A percentile compares a stretch with the other conserved stretches of the same genome.
Evolutionary conservation across 2,888 invertebrate genomes (phyloP).

Genomic region (Mesorhabditis spiculigera): DNA sequence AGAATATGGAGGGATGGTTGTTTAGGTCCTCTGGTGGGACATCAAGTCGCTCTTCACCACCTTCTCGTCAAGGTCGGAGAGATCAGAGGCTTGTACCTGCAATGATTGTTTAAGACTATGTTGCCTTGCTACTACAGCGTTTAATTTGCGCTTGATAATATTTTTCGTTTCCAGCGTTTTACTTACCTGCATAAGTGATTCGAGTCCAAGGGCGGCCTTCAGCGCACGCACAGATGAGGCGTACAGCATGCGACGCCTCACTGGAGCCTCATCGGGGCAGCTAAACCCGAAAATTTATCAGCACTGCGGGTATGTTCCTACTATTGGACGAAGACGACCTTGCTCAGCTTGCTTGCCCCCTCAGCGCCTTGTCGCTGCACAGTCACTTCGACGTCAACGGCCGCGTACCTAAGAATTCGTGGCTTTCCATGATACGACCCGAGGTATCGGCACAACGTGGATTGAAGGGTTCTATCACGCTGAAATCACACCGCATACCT

Average conservation of each 20-base stretch:
- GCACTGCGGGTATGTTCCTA: constrained; percentile 25
- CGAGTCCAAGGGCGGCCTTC: constrained; percentile 57
- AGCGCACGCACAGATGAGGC: constrained; percentile 58
- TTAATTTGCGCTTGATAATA: neutral
- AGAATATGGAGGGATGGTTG: constrained; percentile 2
- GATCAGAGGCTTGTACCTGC: constrained; percentile 53
- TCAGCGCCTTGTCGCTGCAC: constrained; percentile 59
- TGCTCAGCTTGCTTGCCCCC: constrained; percentile 50
- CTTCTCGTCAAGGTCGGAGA: constrained; percentile 59
- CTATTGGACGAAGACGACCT: constrained; percentile 59
- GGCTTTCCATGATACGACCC: neutral
- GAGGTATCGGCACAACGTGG: too few species aligned
- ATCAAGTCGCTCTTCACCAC: constrained; percentile 57
- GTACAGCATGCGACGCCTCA: constrained; percentile 58
- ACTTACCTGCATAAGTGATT: constrained; percentile 56
- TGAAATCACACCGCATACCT: constrained; percentile 19
- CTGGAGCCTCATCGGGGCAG: constrained; percentile 58
- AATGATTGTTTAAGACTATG: neutral
- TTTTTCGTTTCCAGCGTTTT: neutral
- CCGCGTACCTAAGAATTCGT: constrained; percentile 47
- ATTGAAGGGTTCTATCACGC: neutral
- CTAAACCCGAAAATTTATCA: constrained; percentile 29
- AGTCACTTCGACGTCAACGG: constrained; percentile 57
- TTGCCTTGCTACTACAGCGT: neutral
- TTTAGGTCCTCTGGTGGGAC: constrained; percentile 53